phyloP scores from a whole-genome alignment of 2,113 vertebrate species.

The Ornithorhynchus anatinus region DNA sequence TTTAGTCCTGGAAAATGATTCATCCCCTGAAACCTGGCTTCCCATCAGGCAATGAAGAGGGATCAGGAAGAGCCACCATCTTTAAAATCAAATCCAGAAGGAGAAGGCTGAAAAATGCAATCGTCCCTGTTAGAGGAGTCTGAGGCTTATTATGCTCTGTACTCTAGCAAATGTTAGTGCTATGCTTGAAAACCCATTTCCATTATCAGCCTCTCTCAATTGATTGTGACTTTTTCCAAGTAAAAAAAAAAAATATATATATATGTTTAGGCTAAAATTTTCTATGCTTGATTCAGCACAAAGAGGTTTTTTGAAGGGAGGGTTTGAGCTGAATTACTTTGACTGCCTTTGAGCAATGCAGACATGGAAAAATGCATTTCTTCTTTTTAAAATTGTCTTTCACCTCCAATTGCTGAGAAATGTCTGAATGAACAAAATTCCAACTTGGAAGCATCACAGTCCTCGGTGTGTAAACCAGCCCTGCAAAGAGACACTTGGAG shows the following conservation, averaged over 20 bases:
- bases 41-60: constrained; percentile 29
- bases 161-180: constrained; percentile 54
- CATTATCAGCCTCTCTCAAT: constrained; percentile 58
- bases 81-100: constrained; percentile 42
- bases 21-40: constrained; percentile 27
- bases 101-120: constrained; percentile 47
- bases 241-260: no score
- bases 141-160: constrained; percentile 59
- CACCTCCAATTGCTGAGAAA: background rate
- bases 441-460: background rate
- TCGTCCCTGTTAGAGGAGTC: constrained; percentile 35
- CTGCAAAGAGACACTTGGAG: background rate
- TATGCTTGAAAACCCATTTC: constrained; percentile 53
- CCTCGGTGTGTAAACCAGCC: background rate
- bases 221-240: constrained; percentile 55
- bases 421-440: background rate
- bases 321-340: constrained; percentile 10
- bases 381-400: background rate
- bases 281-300: constrained; percentile 52
- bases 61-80: constrained; percentile 27
- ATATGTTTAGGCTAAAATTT: constrained; percentile 43
- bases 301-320: constrained; percentile 47
- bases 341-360: constrained; percentile 12
- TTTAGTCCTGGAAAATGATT: background rate
- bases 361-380: constrained; percentile 8